Conservation (phyloP, 2,797 vertebrate species). For the Thalassophryne amazonica region DNA sequence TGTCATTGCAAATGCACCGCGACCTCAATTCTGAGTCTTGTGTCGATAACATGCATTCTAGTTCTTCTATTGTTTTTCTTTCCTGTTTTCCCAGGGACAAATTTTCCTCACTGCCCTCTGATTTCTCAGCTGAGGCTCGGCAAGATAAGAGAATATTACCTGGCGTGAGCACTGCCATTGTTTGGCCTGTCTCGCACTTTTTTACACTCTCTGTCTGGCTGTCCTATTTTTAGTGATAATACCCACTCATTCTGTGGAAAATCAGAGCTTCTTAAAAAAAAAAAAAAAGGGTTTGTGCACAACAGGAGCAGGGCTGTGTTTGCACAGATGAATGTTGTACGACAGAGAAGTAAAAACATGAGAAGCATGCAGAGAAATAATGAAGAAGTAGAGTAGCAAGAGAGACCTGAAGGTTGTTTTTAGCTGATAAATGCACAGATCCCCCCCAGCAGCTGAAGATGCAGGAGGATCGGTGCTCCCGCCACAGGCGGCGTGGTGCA, state of each 20-base stretch:
- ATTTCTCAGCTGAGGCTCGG: conserved; percentile 24
- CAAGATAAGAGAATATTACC: conserved; percentile 63
- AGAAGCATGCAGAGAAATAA: background rate
- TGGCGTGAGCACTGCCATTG: conserved; percentile 47
- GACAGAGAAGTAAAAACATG: conserved; percentile 16
- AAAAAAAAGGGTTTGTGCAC: conserved; percentile 32
- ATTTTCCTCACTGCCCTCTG: conserved; percentile 17
- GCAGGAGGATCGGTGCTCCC: conserved; percentile 28
- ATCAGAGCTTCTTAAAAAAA: conserved; percentile 51
- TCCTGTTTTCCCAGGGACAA: conserved; percentile 11
- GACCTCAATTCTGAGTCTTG: conserved; percentile 19
- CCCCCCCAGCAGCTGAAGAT: conserved; percentile 10
- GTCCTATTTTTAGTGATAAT: conserved; percentile 49
- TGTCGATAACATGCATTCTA: conserved; percentile 24
- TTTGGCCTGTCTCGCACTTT: conserved; percentile 45
- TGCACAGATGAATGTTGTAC: conserved; percentile 26
- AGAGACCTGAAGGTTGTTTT: background rate
- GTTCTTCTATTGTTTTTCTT: background rate
- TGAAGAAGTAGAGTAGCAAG: background rate
- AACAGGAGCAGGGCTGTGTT: conserved; percentile 36
- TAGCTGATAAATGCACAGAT: conserved; percentile 12
- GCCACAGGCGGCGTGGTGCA: conserved; percentile 31
- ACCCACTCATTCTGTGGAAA: conserved; percentile 31
- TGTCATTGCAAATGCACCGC: conserved; percentile 26
- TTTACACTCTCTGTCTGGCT: conserved; percentile 30